Base-by-base conservation (phyloP, 2,113 vertebrate species). In the Cyanoramphus novaezelandiae region DNA sequence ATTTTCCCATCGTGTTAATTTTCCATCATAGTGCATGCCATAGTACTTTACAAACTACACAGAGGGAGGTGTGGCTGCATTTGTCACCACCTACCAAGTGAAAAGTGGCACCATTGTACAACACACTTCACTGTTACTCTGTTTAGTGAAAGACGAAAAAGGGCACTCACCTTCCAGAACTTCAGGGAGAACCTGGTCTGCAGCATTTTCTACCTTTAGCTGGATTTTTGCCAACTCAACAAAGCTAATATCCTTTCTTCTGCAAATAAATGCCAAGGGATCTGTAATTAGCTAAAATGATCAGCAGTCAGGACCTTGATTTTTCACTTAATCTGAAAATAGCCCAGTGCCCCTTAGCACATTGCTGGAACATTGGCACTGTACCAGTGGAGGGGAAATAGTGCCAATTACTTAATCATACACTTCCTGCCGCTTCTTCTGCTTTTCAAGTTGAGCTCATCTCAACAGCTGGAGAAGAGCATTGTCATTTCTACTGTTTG, bases 311-410 rank as follows among this genome's bases (percentile, higher is more conserved):
- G 70, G 82, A 96, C 86, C 86, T 92, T 72, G 49, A 92, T 97
- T 96, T 96, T 94, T 94, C 93, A 89, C 71, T 96, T 92, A 93
- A 94, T 92, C 92, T 95, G 96, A 94, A 97, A 96, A 93, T 91
- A 95, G 77, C 86, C 67, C 80, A 50, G 77, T 82, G 72, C 80
- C 92, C 93, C 92, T 93, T 84, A 94, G 49, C 69, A 92, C 16
- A 57, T 44, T 91, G 37, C 70, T 79, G 57, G 44, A 94, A 86
- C 49, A 67, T 67, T 92, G 86, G 92, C 81, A 72, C 5, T 12
- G 28, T 37, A 77, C 84, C 91, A 95, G 33, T 4, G 15, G 60
- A 91, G 69, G 76, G 47, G 84, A 71, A 79, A 76, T 35, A 96
- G 62, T 72, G 65, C 80, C 91, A 89, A 72, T 94, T 94, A 86